Evolutionary conservation across 2,113 vertebrate species (phyloP).

Genomic region (Irena cyanogastra): DNA sequence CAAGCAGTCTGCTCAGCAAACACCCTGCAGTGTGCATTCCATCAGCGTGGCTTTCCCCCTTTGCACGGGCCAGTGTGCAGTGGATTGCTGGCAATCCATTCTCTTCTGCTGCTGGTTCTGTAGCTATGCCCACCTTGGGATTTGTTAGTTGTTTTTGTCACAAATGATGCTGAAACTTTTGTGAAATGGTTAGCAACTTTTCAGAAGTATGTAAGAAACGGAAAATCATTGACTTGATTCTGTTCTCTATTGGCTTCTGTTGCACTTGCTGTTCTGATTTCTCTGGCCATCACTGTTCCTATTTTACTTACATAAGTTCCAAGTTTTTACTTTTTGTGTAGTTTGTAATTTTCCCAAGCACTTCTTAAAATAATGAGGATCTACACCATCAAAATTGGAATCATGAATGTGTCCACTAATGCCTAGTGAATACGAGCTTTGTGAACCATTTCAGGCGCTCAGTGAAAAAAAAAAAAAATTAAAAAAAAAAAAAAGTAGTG

Average conservation of each 20-base stretch:
- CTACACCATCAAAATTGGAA: not conserved
- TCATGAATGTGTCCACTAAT: not conserved
- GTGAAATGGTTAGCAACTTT: not conserved
- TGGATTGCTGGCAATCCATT: not conserved
- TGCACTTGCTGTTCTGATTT: not conserved
- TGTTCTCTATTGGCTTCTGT: not conserved
- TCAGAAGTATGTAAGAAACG: not conserved
- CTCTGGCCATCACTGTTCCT: not conserved
- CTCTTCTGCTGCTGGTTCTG: not conserved
- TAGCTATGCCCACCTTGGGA: not conserved
- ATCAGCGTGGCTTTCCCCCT: not conserved
- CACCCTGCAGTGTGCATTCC: not conserved
- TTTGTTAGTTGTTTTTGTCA: not conserved
- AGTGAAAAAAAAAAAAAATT: not conserved
- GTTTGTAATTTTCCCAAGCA: not conserved
- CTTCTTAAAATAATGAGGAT: not conserved
- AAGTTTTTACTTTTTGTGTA: not conserved
- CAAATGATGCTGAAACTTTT: not conserved
- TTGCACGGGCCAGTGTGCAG: not conserved
- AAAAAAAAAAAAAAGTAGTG: not conserved
- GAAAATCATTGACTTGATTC: not conserved
- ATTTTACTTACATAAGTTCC: not conserved
- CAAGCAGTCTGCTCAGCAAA: rapidly evolving
- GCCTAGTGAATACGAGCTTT: not conserved
- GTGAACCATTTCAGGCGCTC: not conserved